Conservation (phyloP, 37 sponge, comb jelly and placozoan species). For the Hexactinellida sp. region DNA sequence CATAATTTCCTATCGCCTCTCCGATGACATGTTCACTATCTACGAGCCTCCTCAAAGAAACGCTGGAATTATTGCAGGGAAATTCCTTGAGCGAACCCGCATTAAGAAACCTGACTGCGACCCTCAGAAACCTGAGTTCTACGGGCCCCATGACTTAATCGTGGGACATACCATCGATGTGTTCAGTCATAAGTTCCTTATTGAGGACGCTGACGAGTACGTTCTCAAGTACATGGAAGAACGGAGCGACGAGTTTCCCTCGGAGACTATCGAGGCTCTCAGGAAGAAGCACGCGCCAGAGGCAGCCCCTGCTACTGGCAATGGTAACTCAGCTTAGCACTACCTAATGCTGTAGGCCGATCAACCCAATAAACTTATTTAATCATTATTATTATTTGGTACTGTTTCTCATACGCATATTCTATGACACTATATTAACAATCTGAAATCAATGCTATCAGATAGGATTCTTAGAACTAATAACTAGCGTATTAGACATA, state of each 20-base stretch:
- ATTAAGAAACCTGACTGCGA: constrained; percentile 63
- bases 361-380: not conserved
- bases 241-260: constrained; percentile 42
- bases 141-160: constrained; percentile 69
- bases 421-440: no score
- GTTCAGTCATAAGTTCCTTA: constrained; percentile 77
- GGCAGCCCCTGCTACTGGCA: not conserved
- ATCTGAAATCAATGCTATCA: no score
- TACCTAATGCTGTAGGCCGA: no score
- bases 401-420: not conserved
- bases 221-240: constrained; percentile 78
- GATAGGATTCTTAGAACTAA: no score
- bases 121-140: constrained; percentile 59
- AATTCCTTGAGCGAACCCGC: constrained; percentile 68
- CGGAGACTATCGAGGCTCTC: constrained; percentile 55
- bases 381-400: not conserved
- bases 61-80: constrained; percentile 85
- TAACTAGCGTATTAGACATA: no score
- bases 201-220: constrained; percentile 78
- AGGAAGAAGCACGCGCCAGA: constrained; percentile 34
- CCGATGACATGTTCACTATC: constrained; percentile 82
- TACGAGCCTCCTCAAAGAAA: constrained; percentile 93
- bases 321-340: no score
- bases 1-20: constrained; percentile 78
- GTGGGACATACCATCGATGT: constrained; percentile 70